Base-by-base conservation (phyloP, 2,888 invertebrate genomes). In the Cerceris ruficornis region DNA sequence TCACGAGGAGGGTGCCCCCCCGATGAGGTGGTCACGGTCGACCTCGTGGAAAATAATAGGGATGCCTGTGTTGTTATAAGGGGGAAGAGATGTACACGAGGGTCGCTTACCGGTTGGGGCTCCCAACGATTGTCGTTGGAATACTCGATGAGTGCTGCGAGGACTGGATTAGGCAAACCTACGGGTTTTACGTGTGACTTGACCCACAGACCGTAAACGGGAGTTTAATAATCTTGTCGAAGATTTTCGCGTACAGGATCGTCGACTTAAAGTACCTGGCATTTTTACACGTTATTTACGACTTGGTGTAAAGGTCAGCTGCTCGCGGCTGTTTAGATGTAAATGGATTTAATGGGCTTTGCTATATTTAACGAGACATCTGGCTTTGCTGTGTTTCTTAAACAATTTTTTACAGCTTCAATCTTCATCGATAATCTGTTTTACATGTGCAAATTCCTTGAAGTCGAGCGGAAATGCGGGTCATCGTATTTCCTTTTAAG, bases 31-130 rank as follows among this genome's bases (percentile, higher is more conserved):
- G 86, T 81, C 81, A 81, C 75, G 84, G 82, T 81, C 81, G 80
- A 85, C 81, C 81, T 77, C 82, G 82, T 83, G 77, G 77, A 83
- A 86, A 86, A 86, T 86, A 86, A 86, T 86, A 80, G 83, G 82
- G 78, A 72, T 60, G 64, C 58, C 43, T 55, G 75, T 69, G 70
- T 41, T 69, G 77, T 55, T 73, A 69, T 13, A 60, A 15, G 7
- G 49, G 59, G 64, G 60, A 46, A n/a, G 66, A 64, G 55, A 49
- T 49, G 43, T 15, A 62, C 17, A 62, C 64, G 61, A 75, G 84
- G 75, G 80, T 80, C 80, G 69, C 60, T 43, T 62, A 68, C 67
- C 68, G 66, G 69, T 70, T 62, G 15, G 78, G 72, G 62, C 69
- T 75, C 13, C 55, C 67, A 50, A 65, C 73, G 75, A 81, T 84